These are phyloP conservation scores for Pteropus rufus DNA, from an alignment of 2,797 vertebrate genomes.

Conservation along the genomic window DNA sequence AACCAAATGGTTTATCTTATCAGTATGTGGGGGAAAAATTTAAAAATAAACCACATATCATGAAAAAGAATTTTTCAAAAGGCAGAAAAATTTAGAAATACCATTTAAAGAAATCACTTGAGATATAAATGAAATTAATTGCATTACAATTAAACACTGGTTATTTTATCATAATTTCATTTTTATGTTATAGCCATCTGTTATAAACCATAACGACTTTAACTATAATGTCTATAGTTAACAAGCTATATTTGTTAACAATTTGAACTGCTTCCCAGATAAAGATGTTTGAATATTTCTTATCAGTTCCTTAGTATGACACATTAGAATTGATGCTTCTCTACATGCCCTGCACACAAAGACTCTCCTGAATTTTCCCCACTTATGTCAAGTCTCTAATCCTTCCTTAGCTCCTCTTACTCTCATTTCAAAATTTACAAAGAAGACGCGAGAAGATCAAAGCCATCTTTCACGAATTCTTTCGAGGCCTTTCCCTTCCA, in stretches of 20 bases:
- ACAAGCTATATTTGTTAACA: slow-evolving; percentile 2
- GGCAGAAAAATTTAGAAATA: slow-evolving; percentile 60
- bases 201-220: background rate
- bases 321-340: background rate
- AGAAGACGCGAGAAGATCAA: background rate
- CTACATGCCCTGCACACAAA: background rate
- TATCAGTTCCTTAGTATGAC: background rate
- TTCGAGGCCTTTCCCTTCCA: background rate
- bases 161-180: slow-evolving; percentile 69
- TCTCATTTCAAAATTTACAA: background rate
- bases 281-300: background rate
- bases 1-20: too few relatives aligned
- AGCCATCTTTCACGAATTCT: background rate
- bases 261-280: background rate
- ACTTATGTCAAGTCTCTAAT: background rate
- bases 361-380: background rate
- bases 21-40: slow-evolving; percentile 41
- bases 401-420: background rate
- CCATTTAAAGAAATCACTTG: slow-evolving; percentile 64
- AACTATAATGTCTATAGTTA: background rate
- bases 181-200: background rate
- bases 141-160: background rate
- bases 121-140: slow-evolving; percentile 70
- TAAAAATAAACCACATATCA: slow-evolving; percentile 62
- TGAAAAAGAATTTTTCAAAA: slow-evolving; percentile 56